Percentiles rank a stretch among this genome's conserved stretches.
Evolutionary conservation across 2,113 vertebrate species (phyloP).

Genomic region (Zosterops borbonicus): DNA sequence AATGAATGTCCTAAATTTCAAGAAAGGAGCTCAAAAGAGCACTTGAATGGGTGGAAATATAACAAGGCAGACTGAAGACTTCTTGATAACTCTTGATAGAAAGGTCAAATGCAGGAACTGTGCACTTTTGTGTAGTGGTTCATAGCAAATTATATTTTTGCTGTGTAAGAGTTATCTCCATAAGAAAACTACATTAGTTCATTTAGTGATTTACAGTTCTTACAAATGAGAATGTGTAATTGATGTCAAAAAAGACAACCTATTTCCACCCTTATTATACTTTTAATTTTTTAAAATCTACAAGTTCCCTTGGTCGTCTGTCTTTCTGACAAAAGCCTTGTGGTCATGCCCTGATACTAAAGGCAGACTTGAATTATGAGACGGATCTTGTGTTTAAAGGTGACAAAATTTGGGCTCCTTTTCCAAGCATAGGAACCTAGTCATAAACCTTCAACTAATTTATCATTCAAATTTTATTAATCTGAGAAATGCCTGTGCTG

Average conservation of each 20-base stretch:
- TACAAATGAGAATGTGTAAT: neutral
- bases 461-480: neutral
- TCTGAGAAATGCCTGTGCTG: neutral
- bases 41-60: neutral
- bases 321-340: neutral
- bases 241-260: neutral
- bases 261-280: neutral
- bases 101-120: neutral
- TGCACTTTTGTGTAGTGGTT: neutral
- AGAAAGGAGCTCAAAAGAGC: neutral
- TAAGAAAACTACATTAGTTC: neutral
- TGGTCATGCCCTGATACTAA: neutral
- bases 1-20: slow-evolving; percentile 27
- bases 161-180: neutral
- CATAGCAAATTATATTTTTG: neutral
- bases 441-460: neutral
- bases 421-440: neutral
- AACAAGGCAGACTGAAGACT: neutral
- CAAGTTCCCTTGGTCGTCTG: neutral
- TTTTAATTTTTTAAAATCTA: neutral
- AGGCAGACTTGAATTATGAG: neutral
- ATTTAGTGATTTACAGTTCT: neutral
- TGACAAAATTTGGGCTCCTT: neutral
- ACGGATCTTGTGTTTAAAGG: neutral
- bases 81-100: neutral